phyloP scores from a whole-genome alignment of 1,140 invertebrate genomes.

The Argopecten irradians region DNA sequence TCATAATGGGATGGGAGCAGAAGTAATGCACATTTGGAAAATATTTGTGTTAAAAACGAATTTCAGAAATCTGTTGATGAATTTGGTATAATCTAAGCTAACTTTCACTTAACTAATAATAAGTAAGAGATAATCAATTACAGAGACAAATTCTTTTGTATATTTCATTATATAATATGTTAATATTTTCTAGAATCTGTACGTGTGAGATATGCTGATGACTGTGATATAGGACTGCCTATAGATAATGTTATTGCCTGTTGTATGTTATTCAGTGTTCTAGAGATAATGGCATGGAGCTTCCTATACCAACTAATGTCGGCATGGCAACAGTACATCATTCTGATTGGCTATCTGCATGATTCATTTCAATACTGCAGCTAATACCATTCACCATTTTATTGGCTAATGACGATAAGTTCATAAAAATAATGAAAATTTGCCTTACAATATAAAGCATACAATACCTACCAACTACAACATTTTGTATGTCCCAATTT shows the following conservation, averaged over 20 bases:
- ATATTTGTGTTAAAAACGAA: no score
- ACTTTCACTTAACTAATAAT: no score
- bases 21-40: not conserved
- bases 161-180: not conserved
- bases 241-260: not conserved
- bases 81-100: no score
- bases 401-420: not conserved
- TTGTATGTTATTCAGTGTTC: slow-evolving; percentile 12
- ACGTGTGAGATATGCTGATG: not conserved
- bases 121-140: no score
- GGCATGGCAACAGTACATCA: not conserved
- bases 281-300: not conserved
- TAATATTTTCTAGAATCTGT: not conserved
- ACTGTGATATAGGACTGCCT: not conserved
- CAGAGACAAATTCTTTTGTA: not conserved
- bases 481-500: not conserved
- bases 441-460: not conserved
- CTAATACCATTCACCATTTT: not conserved
- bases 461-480: not conserved
- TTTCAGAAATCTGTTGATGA: no score
- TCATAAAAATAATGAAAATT: not conserved
- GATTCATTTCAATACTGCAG: slow-evolving; percentile 10
- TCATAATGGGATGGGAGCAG: not conserved
- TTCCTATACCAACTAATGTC: not conserved
- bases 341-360: slow-evolving; percentile 11